Evolutionary conservation across 1,140 invertebrate genomes (phyloP), one percentile per base, ranked within the genome.

Genomic region (Halotydeus destructor): DNA sequence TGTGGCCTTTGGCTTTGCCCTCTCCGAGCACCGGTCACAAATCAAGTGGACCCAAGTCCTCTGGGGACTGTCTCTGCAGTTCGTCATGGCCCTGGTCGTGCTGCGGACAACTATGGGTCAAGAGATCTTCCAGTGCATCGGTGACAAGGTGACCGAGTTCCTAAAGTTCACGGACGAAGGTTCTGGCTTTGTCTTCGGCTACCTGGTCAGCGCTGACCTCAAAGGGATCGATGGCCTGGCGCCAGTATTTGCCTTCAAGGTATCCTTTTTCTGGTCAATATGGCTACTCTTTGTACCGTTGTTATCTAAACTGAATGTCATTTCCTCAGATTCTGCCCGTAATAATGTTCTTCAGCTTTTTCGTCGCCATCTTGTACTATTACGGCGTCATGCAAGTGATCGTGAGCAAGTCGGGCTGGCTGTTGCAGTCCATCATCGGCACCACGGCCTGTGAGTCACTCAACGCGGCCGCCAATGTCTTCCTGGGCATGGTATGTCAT

Each of bases 401-500:
- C n/a, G 73, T 89, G 12, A 54, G 73, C n/a, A 80, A 76, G 57
- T 53, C 93, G 21, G 82, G 83, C 8, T 75, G 73, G 65, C 50
- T 75, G 22, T 57, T 89, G 19, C 73, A 80, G 49, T 44, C 52
- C 25, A 62, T 76, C 3, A 65, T 91, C 53, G 76, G 72, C 16
- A 93, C 85, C 2, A 86, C 86, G 0, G 76, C 85, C 11, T 84
- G 80, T 37, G 88, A 94, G 61, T 88, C 82, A 41, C 71, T 91
- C 18, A 84, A 75, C 47, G 72, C 80, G n/a, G 75, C 81, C 2
- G 82, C 77, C 1, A 88, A 85, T 57, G 78, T 85, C 12, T 91
- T 91, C 54, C 59, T 93, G 3, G 83, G 85, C 52, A 78, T 78
- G 76, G 78, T 81, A 33, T 26, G 38, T 42, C 3, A 4, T 27